Evolutionary conservation across 2,113 vertebrate genomes (phyloP).

Genomic region (Rhinichthys klamathensis): DNA sequence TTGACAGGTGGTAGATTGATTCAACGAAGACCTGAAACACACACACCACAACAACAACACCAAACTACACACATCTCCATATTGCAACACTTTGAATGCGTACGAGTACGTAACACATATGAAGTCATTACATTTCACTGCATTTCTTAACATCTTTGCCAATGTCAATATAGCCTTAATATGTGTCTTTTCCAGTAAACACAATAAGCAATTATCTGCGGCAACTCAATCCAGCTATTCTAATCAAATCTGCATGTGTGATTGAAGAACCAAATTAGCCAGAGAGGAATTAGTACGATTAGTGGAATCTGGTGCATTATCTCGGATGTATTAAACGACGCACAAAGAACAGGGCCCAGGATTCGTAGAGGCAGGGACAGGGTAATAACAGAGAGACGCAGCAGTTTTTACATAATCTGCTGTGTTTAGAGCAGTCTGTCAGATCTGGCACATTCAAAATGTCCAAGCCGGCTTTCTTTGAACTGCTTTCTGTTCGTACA

Average conservation of each 20-base stretch:
- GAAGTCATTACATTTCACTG: background rate
- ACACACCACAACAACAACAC: too few species aligned
- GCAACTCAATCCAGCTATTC: background rate
- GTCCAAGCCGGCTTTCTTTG: constrained; percentile 21
- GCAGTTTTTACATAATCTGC: constrained; percentile 8
- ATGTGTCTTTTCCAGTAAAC: background rate
- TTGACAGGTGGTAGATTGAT: too few species aligned
- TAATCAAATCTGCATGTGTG: constrained; percentile 16
- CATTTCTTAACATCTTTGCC: background rate
- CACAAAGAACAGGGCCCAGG: background rate
- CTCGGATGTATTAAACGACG: constrained; percentile 9
- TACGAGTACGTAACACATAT: too few species aligned
- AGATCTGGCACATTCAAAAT: constrained; percentile 28
- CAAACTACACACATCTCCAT: too few species aligned
- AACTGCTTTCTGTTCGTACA: constrained; percentile 16
- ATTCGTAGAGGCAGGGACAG: background rate
- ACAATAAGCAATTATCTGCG: background rate
- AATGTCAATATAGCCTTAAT: background rate
- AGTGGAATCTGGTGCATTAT: constrained; percentile 12
- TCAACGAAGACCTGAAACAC: too few species aligned
- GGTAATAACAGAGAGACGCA: constrained; percentile 1
- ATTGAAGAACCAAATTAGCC: constrained; percentile 2
- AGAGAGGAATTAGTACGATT: constrained; percentile 25
- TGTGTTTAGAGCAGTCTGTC: constrained; percentile 37
- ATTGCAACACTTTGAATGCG: too few species aligned